Percentiles rank a stretch among this genome's conserved stretches.
These are phyloP conservation scores for Oryzias sinensis DNA, from an alignment of 2,797 vertebrate genomes.

Conservation along the genomic window DNA sequence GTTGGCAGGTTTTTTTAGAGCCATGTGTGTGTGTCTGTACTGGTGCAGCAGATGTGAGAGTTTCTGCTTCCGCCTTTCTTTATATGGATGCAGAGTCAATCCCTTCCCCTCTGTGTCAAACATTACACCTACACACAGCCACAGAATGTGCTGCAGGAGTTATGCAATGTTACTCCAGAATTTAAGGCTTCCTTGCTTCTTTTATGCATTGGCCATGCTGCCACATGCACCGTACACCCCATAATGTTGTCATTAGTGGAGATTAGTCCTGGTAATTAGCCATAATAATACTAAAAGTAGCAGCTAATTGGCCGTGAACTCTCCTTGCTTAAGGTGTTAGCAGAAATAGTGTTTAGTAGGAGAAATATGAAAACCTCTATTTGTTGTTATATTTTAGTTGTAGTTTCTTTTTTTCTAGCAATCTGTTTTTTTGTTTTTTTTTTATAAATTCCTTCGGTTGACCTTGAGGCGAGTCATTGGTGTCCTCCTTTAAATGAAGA, in stretches of 20 bases:
- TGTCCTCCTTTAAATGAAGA: too few relatives aligned
- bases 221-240: slow-evolving; percentile 51
- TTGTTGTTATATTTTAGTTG: slow-evolving; percentile 25
- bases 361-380: slow-evolving; percentile 7
- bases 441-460: background rate
- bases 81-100: background rate
- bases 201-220: slow-evolving; percentile 39
- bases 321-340: slow-evolving; percentile 44
- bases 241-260: slow-evolving; percentile 62
- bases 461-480: too few relatives aligned
- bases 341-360: slow-evolving; percentile 5
- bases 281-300: slow-evolving; percentile 54
- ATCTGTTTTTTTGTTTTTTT: background rate
- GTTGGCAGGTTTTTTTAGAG: too few relatives aligned
- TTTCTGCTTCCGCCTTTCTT: background rate
- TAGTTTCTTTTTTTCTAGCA: slow-evolving; percentile 11
- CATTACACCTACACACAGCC: slow-evolving; percentile 37
- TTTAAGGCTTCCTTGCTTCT: slow-evolving; percentile 43
- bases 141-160: slow-evolving; percentile 21
- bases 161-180: slow-evolving; percentile 45
- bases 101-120: slow-evolving; percentile 21
- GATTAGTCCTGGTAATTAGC: slow-evolving; percentile 69
- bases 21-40: too few relatives aligned
- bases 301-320: slow-evolving; percentile 54
- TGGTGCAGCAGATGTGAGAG: too few relatives aligned